Conservation (phyloP, 2,888 invertebrate species). For the Calameuta filiformis region DNA sequence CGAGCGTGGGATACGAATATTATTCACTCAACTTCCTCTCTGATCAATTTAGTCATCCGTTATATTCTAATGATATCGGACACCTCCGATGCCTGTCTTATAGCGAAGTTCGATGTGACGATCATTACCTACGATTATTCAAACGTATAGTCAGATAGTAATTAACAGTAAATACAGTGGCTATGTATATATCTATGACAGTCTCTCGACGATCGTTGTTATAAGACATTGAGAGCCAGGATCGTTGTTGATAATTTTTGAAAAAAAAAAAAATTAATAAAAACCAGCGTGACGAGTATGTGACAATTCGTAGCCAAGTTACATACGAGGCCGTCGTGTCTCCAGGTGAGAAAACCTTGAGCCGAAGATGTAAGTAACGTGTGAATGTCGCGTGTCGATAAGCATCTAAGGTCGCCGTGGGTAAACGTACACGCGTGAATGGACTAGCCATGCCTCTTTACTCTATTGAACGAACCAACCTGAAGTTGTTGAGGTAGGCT, state of each 20-base stretch:
- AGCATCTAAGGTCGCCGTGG: neutral
- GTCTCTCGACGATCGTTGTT: neutral
- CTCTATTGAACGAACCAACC: neutral
- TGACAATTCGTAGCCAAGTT: neutral
- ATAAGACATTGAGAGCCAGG: neutral
- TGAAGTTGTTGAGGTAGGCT: neutral
- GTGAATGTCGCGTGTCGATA: neutral
- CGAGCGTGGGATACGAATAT: neutral
- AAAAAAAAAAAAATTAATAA: neutral
- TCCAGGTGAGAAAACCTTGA: neutral
- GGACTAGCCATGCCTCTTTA: neutral
- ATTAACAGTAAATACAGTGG: neutral
- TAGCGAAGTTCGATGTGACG: too few relatives aligned
- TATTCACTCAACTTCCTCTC: neutral
- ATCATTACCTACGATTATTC: too few relatives aligned
- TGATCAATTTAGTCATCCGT: neutral
- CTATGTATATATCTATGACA: neutral
- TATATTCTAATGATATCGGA: neutral
- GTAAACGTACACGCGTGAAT: neutral
- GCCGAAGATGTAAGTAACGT: neutral
- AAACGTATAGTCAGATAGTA: neutral
- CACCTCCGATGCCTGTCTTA: neutral
- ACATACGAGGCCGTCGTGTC: neutral
- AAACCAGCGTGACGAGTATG: neutral
- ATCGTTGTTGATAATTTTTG: neutral